Evolutionary conservation across 2,888 invertebrate genomes (phyloP), one percentile per base, ranked within the genome.

Genomic region (Ichneumoninae sp.): DNA sequence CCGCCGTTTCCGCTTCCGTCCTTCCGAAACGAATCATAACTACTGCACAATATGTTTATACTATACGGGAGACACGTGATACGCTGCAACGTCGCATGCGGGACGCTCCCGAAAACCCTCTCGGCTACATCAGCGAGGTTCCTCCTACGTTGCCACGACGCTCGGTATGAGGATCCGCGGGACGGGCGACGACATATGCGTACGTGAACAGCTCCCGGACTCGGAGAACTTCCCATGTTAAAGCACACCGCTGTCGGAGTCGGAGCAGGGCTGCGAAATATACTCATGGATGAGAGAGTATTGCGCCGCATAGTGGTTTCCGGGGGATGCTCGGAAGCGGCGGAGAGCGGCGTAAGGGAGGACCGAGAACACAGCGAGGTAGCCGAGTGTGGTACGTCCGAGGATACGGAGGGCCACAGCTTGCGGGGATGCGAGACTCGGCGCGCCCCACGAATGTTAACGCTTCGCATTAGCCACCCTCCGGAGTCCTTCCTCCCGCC

Each of bases 391-490:
- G 44, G 57, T 63, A 71, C 54, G 71, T 70, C 70, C 52, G 77
- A 69, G 74, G 73, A 57, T 74, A 57, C 52, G 63, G 33, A 66
- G 71, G 79, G 87, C 88, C 92, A 92, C 92, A 92, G 92, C 92
- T 92, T 92, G 92, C 91, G 89, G 89, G 90, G 89, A 90, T 90
- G 91, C 90, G 90, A 91, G 85, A 86, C 87, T 88, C 88, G 89
- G 91, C 89, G 89, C 91, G 88, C 91, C 91, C 90, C 89, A 90
- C 92, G 93, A 93, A 93, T 93, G 93, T 93, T 93, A 93, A 93
- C 93, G 93, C 91, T 92, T 89, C 90, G 92, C 92, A 93, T 93
- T 93, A 93, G 92, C 91, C 89, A 88, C 82, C 85, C 83, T 71
- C 33, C 19, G 77, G 47, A 57, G 60, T 69, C 69, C 63, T 47